phyloP scores from a whole-genome alignment of 2,113 vertebrate species.

The Lepisosteus oculatus region DNA sequence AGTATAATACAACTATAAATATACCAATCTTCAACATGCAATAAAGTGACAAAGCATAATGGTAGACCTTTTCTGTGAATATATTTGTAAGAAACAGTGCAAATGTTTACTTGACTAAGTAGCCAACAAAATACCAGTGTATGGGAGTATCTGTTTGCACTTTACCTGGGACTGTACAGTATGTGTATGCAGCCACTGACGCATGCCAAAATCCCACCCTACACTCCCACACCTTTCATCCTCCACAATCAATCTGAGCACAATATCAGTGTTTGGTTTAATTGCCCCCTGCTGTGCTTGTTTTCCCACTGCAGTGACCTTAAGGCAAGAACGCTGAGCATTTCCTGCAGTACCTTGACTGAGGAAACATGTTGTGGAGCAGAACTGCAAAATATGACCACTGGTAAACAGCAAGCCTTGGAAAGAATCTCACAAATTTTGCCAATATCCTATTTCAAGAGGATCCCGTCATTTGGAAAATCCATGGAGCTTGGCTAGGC shows the following conservation, averaged over 20 bases:
- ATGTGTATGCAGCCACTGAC: not conserved
- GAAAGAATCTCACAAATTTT: conserved; percentile 10
- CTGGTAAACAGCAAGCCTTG: not conserved
- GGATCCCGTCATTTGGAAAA: not conserved
- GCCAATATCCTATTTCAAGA: conserved; percentile 9
- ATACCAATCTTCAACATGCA: too few species aligned
- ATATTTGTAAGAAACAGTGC: too few species aligned
- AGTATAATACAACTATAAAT: too few species aligned
- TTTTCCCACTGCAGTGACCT: conserved; percentile 3
- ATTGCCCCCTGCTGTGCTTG: not conserved
- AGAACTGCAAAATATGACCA: not conserved
- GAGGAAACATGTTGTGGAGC: not conserved
- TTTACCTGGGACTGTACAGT: not conserved
- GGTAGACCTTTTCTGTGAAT: too few species aligned
- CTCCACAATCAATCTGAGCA: not conserved
- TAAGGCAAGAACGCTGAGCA: not conserved
- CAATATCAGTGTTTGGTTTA: not conserved
- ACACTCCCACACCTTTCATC: not conserved
- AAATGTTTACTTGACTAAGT: too few species aligned
- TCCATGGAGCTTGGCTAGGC: not conserved
- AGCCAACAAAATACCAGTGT: too few species aligned
- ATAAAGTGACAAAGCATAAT: too few species aligned
- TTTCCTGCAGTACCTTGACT: not conserved
- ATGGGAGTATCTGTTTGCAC: not conserved
- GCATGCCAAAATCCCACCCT: not conserved